Percentiles rank a stretch among this genome's conserved stretches.
These are phyloP conservation scores for Drosophila eohydei DNA, from an alignment of 2,888 invertebrate species.

Conservation along the genomic window DNA sequence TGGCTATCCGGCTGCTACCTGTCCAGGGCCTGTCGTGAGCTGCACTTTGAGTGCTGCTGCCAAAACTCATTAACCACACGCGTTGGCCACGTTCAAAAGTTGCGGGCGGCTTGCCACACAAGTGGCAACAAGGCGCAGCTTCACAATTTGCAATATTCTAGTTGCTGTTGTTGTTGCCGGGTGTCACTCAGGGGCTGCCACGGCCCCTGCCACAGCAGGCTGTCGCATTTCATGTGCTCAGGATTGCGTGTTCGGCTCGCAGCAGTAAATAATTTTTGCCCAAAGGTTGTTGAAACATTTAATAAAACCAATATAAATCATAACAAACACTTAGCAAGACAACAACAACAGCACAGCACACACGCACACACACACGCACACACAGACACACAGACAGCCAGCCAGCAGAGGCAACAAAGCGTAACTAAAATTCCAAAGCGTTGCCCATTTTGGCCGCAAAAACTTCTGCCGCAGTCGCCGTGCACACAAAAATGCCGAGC, in stretches of 20 bases:
- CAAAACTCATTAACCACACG: conserved; percentile 61
- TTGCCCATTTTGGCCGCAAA: conserved; percentile 78
- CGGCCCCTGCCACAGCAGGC: conserved; percentile 15
- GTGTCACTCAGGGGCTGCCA: conserved; percentile 38
- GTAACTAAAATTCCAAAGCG: conserved; percentile 80
- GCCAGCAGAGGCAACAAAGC: conserved; percentile 67
- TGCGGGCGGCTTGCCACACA: conserved; percentile 16
- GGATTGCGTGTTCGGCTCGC: conserved; percentile 49
- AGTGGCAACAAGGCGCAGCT: conserved; percentile 24
- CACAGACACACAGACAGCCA: conserved; percentile 18
- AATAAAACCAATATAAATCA: conserved; percentile 84
- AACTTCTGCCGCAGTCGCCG: conserved; percentile 61
- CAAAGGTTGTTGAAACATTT: conserved; percentile 83
- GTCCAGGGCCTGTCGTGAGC: conserved; percentile 7
- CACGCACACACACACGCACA: conserved; percentile 26
- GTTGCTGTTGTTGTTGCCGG: conserved; percentile 13
- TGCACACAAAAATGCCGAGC: conserved; percentile 73
- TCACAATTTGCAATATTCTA: conserved; percentile 23
- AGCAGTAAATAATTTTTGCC: conserved; percentile 78
- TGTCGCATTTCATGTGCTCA: conserved; percentile 47
- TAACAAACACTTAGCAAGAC: conserved; percentile 81
- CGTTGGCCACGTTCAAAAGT: conserved; percentile 31
- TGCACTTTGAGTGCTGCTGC: conserved; percentile 59
- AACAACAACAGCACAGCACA: conserved; percentile 51
- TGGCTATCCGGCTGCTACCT: conserved; percentile 20